These are phyloP conservation scores for Rhodeus uyekii DNA, from an alignment of 2,797 vertebrate species.

Conservation along the genomic window DNA sequence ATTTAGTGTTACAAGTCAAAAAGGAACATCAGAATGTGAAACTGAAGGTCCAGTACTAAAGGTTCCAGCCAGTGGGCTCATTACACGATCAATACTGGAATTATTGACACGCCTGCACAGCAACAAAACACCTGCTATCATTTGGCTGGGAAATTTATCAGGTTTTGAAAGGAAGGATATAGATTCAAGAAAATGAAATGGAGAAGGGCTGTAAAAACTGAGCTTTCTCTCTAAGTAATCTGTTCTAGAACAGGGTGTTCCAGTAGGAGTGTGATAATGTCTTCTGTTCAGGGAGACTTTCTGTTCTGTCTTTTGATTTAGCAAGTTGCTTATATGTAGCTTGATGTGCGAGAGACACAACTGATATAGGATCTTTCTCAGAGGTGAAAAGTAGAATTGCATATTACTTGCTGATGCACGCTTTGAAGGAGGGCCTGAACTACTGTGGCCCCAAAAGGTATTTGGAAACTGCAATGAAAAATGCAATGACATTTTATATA, in stretches of 20 bases:
- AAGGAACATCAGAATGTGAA: neutral
- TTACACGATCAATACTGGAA: conserved; percentile 33
- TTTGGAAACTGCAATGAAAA: too few species aligned
- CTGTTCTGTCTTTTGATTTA: conserved; percentile 2
- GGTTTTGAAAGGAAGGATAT: neutral
- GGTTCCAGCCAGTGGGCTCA: neutral
- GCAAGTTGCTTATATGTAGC: neutral
- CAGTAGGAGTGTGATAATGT: neutral
- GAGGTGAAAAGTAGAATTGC: conserved; percentile 9
- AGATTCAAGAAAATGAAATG: neutral
- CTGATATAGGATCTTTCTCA: neutral
- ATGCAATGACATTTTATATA: too few species aligned
- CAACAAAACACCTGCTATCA: conserved; percentile 5
- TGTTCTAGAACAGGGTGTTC: conserved; percentile 28
- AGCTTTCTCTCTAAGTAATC: neutral
- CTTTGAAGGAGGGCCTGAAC: neutral
- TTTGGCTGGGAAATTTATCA: neutral
- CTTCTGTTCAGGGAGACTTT: neutral
- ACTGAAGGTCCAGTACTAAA: neutral
- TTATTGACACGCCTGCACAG: neutral
- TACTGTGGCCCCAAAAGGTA: neutral
- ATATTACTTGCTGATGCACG: neutral
- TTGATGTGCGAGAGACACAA: neutral
- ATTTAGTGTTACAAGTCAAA: neutral
- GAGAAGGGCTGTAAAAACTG: neutral